These are phyloP conservation scores for Agonopterix subpropinquella DNA, from an alignment of 2,888 invertebrate genomes.

Conservation along the genomic window DNA sequence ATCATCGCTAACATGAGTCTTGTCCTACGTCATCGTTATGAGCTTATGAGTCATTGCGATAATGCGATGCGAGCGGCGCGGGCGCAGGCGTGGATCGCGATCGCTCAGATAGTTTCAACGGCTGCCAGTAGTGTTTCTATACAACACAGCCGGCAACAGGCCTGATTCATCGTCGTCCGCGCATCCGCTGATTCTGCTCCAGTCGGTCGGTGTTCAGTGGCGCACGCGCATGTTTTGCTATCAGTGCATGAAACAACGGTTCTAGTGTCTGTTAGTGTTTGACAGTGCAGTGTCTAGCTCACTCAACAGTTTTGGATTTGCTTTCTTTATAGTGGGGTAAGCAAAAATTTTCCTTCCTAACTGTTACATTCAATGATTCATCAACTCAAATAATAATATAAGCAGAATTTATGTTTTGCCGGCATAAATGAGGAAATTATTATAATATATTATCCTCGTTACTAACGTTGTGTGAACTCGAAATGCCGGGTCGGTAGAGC, in stretches of 20 bases:
- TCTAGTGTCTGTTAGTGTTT: slow-evolving; percentile 41
- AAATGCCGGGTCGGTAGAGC: no score
- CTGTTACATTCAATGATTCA: no score
- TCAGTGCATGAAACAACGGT: slow-evolving; percentile 58
- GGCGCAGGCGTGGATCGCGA: slow-evolving; percentile 14
- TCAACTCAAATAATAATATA: no score
- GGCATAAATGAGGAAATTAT: no score
- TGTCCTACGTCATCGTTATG: slow-evolving; percentile 29
- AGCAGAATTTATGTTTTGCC: no score
- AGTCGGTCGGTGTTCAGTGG: slow-evolving; percentile 45
- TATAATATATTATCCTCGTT: no score
- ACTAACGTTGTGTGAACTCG: no score
- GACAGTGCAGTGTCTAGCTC: slow-evolving; percentile 22
- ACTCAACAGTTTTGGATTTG: slow-evolving; percentile 12
- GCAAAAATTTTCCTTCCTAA: not conserved
- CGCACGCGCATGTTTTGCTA: slow-evolving; percentile 54
- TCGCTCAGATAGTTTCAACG: slow-evolving; percentile 27
- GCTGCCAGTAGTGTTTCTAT: slow-evolving; percentile 35
- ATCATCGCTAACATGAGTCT: slow-evolving; percentile 17
- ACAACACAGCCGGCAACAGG: slow-evolving; percentile 43
- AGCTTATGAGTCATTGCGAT: slow-evolving; percentile 40
- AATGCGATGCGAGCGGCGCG: slow-evolving; percentile 10
- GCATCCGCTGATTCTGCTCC: slow-evolving; percentile 40
- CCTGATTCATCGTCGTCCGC: slow-evolving; percentile 52
- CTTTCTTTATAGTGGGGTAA: not conserved